Evolutionary conservation across 35 echinoderm and acorn worm species (phyloP), one percentile per base, ranked within the genome.

Genomic region (Ptychodera flava): DNA sequence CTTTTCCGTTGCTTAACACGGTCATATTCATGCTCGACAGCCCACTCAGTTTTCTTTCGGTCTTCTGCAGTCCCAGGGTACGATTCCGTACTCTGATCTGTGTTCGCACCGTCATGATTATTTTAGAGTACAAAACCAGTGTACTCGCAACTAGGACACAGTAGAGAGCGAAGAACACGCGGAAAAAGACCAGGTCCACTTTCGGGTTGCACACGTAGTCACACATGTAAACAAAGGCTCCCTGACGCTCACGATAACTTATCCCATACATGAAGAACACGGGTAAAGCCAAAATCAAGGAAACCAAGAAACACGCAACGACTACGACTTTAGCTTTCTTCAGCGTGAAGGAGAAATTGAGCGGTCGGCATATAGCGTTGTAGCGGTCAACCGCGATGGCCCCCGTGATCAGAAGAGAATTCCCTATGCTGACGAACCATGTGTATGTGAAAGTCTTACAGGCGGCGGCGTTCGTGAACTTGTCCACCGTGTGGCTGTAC

Each of bases 351-450:
- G 53, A 34, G 0, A 86, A 82, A 0, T 85, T 31, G 1, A 84
- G 77, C 29, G 91, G 91, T 30, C 86, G 87, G 36, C 91, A 92
- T 16, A 92, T 79, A 0, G 82, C 87, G 29, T 38, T 79, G 37
- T 85, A 92, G 1, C 91, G 81, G 33, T 92, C 91, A 0, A 92
- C 35, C 1, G 81, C 87, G 33, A 92, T 84, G 30, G 86, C 82
- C 6, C 35, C 36, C 0, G 86, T 92, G 0, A 92, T 30, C 36
- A 88, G 79, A 31, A 85, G 32, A 1, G 88, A 88, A 37, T 15
- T 77, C 29, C 79, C 38, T 0, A 88, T 64, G 0, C 78, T 33
- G 33, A 85, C 34, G 12, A 32, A 79, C 28, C 52, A 80, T 16
- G 85, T 78, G 38, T 80, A 88, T 1, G 33, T 33, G 12, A 84